Evolutionary conservation across 2,888 invertebrate species (phyloP), one percentile per base, ranked within the genome.

Genomic region (Ectemnius continuus): DNA sequence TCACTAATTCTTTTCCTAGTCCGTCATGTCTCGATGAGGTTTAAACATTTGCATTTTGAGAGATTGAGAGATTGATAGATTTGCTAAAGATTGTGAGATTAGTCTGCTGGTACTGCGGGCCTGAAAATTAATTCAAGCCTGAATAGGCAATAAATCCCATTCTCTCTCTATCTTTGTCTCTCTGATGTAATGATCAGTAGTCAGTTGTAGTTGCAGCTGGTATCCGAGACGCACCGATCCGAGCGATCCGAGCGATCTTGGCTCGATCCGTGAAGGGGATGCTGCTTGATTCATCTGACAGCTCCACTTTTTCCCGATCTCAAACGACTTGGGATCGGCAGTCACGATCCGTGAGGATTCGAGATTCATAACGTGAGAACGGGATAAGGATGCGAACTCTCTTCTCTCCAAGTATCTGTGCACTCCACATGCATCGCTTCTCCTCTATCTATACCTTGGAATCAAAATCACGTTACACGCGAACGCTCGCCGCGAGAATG

Each of bases 271-370:
- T 67, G 63, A 70, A 69, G 48, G 60, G 75, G 67, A 74, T 71
- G 71, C 23, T 68, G 61, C 70, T 36, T 36, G 36, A 61, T 67
- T 65, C 18, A 28, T 60, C 75, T 71, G 76, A 79, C 78, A 76
- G 78, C 70, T 75, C 72, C 58, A 70, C 62, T 78, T 80, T 73
- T 80, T 75, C 46, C 56, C 48, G 64, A 69, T 70, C 64, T 5
- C 64, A 63, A 72, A 79, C 77, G 66, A 73, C 70, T 76, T 77
- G 80, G 84, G 84, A 85, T 83, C 73, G 83, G 79, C 82, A 73
- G 78, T 84, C 84, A 84, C 84, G 84, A 85, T 75, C 78, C 68
- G 18, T 61, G 16, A 13, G 20, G 61, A 26, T 36, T 36, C 36
- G 57, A 45, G 72, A 65, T 61, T 61, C 67, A 61, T 63, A 58